Percentiles rank a stretch among this genome's conserved stretches.
These are phyloP conservation scores for Lontra canadensis DNA, from an alignment of 2,113 vertebrate genomes.

Conservation along the genomic window DNA sequence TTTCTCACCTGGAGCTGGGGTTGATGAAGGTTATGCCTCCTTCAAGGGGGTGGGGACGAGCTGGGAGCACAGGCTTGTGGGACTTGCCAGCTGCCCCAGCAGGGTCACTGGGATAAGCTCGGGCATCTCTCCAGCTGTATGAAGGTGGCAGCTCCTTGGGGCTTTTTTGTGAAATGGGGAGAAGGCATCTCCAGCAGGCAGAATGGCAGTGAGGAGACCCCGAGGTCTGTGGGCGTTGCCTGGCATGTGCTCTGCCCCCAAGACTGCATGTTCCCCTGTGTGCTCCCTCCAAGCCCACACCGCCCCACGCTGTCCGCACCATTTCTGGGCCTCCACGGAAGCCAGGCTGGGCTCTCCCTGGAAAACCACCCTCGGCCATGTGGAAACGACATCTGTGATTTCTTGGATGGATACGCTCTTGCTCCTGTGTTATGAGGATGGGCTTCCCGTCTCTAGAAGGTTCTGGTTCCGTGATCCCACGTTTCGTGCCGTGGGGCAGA, in stretches of 20 bases:
- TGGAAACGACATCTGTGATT: not conserved
- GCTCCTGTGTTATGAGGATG: not conserved
- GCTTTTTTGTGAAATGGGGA: not conserved
- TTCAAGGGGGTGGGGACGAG: accelerated
- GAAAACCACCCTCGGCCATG: not conserved
- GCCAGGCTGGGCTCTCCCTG: not conserved
- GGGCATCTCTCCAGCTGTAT: not conserved
- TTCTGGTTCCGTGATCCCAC: not conserved
- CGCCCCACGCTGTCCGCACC: not conserved
- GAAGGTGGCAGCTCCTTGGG: not conserved
- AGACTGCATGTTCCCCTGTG: not conserved
- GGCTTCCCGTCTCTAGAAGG: not conserved
- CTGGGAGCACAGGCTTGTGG: accelerated
- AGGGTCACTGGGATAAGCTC: accelerated
- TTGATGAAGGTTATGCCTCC: accelerated
- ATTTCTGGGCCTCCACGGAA: not conserved
- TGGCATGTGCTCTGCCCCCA: not conserved
- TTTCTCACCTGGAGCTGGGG: not conserved
- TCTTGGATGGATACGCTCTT: not conserved
- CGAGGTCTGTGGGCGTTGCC: not conserved
- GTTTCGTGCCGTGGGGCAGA: not conserved
- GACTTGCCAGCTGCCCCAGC: not conserved
- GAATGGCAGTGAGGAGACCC: no score
- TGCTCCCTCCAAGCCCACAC: accelerated
- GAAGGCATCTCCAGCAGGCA: accelerated